Evolutionary conservation across 2,888 invertebrate genomes (phyloP), one percentile per base, ranked within the genome.

Genomic region (Aradus depressus): DNA sequence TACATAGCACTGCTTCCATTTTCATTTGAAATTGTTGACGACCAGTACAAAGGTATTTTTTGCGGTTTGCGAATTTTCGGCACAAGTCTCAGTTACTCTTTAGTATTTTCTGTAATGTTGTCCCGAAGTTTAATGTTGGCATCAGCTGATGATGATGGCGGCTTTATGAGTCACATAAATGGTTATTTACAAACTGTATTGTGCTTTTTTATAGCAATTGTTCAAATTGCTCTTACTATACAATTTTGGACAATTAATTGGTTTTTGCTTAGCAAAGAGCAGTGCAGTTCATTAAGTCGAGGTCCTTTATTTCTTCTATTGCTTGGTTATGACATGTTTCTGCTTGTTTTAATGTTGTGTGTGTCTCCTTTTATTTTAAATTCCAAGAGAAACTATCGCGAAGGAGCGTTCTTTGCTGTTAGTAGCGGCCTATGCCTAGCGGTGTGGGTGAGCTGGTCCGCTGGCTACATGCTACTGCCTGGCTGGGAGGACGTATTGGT

Each of bases 161-260:
- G 80, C 0, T 79, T 81, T 57, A 73, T 80, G 56, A 77, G 79
- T 3, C 82, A 82, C 61, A 75, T 82, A 6, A 79, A 81, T 56
- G 83, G 83, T 3, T 76, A 80, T 34, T 73, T 82, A 5, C 81
- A 82, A 62, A 70, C 76, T 1, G 70, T 78, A 14, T 72, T 81
- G 59, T 73, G 75, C 50, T 69, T 79, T 39, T 80, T 81, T 61
- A 77, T 80, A 62, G 72, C 74, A 28, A 70, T 75, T 1, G 78
- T 80, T 1, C 79, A 80, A 64, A 66, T 69, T 0, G 65, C 66
- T 0, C 60, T 64, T 6, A 62, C 67, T 44, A 56, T 65, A 21
- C 65, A 69, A 42, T 67, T 69, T 52, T 61, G 64, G 52, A 61
- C 59, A 3, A 66, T 69, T 53, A 63, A 69, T 37, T 58, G 60